Evolutionary conservation across 2,113 vertebrate species (phyloP).

Genomic region (human): GRCh38 chr14:83001001-83001500

Average conservation of each 20-base stretch:
- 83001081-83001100: background rate
- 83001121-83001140: background rate
- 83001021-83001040: background rate
- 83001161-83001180: conserved; percentile 11
- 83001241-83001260: background rate
- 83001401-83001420: background rate
- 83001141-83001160: conserved; percentile 24
- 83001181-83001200: background rate
- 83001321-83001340: background rate
- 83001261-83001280: conserved; percentile 20
- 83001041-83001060: background rate
- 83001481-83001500: background rate
- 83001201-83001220: background rate
- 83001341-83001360: conserved; percentile 42
- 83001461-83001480: background rate
- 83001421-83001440: background rate
- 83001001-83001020: background rate
- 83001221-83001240: background rate
- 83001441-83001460: background rate
- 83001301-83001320: background rate
- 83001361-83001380: conserved; percentile 21
- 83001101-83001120: background rate
- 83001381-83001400: background rate
- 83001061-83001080: background rate
- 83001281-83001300: conserved; percentile 28